Evolutionary conservation across 1,140 invertebrate species (phyloP), one percentile per base, ranked within the genome.

Genomic region (Lysiphlebus fabarum): DNA sequence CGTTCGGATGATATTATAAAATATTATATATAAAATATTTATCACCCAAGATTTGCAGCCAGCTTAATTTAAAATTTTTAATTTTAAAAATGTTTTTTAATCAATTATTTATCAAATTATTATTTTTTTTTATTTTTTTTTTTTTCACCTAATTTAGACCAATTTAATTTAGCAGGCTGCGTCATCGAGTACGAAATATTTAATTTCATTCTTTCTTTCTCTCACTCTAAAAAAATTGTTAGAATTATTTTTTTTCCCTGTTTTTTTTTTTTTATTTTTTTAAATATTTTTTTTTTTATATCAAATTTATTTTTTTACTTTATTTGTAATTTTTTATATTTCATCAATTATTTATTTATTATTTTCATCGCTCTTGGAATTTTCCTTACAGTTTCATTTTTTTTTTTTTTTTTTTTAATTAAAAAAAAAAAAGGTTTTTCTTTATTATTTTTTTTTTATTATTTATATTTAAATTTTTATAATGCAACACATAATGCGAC

Each of bases 401-500:
- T 56, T 38, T 48, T 47, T 64, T 64, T 65, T 17, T 5, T 6
- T 10, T 49, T 26, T 49, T 26, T 49, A 17, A 17, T 51, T 3
- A 17, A 17, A 17, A 17, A 17, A 17, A n/a, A n/a, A n/a, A n/a
- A n/a, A n/a, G n/a, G n/a, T 51, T 37, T 51, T 12, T 65, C 59
- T 61, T 64, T 53, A 61, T 56, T 38, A 58, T 64, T 58, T 58
- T 61, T 36, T 33, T n/a, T 43, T 36, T 57, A 7, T 26, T 53
- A 59, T 61, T 61, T 60, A 53, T 56, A 45, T 43, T 58, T 63
- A 61, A 62, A 17, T 65, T 62, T 56, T 70, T 65, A 66, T 77
- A 77, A 78, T 72, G 75, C 76, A 79, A 79, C 77, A 78, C 76
- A 78, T 79, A 79, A 78, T 77, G 77, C 74, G 76, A 78, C 76